A percentile compares a stretch with the other conserved stretches of the same genome.
Evolutionary conservation across 2,113 vertebrate species (phyloP).

Genomic region (Thunnus thynnus): DNA sequence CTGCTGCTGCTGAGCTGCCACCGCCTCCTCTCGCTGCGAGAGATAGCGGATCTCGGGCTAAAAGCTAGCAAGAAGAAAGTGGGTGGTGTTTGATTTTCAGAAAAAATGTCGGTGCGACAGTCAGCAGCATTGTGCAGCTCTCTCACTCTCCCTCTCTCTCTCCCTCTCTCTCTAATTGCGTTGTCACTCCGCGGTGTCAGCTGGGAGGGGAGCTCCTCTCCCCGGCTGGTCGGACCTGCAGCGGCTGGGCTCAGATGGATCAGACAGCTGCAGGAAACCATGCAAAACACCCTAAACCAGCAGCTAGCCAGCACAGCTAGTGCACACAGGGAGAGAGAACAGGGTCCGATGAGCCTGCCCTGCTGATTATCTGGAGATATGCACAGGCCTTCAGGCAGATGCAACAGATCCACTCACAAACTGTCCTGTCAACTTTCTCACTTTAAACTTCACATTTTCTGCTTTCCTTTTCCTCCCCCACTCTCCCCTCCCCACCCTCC

Average conservation of each 20-base stretch:
- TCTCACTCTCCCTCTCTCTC: too few relatives aligned
- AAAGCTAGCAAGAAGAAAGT: slow-evolving; percentile 69
- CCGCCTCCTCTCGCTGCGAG: slow-evolving; percentile 66
- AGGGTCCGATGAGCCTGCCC: slow-evolving; percentile 49
- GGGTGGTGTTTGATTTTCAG: slow-evolving; percentile 64
- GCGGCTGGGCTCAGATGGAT: slow-evolving; percentile 65
- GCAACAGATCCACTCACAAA: slow-evolving; percentile 29
- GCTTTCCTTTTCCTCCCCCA: too few relatives aligned
- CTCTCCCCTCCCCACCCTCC: too few relatives aligned
- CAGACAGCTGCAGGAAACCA: slow-evolving; percentile 69
- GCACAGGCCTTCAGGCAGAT: slow-evolving; percentile 56
- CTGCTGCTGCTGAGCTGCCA: slow-evolving; percentile 55
- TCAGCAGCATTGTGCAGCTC: not conserved
- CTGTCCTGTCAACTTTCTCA: not conserved
- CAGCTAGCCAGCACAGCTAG: slow-evolving; percentile 65
- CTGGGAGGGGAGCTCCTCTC: slow-evolving; percentile 39
- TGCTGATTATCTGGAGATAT: slow-evolving; percentile 37
- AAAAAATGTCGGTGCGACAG: slow-evolving; percentile 34
- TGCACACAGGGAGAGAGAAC: slow-evolving; percentile 24
- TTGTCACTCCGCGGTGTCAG: slow-evolving; percentile 28
- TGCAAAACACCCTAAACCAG: slow-evolving; percentile 48
- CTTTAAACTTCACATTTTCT: not conserved
- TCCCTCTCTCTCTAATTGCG: not conserved
- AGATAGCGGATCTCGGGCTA: slow-evolving; percentile 65
- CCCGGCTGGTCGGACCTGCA: slow-evolving; percentile 54